phyloP scores from a whole-genome alignment of 2,888 invertebrate species.

The Rapana venosa region DNA sequence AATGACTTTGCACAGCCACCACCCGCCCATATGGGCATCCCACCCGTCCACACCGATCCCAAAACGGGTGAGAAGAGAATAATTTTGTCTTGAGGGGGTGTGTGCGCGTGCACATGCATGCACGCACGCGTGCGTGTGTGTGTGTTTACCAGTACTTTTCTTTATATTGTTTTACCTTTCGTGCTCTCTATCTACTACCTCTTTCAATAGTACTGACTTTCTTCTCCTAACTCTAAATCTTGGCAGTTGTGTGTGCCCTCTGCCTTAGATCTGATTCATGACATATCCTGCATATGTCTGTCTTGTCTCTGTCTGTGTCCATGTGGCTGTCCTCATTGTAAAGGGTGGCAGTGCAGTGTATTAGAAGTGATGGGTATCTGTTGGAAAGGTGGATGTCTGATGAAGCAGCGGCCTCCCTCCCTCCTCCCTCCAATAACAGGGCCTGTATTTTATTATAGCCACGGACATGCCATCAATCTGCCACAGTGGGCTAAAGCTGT shows the following conservation, averaged over 20 bases:
- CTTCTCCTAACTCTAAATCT: too few species aligned
- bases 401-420: background rate
- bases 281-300: too few species aligned
- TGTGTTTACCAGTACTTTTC: too few species aligned
- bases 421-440: background rate
- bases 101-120: too few species aligned
- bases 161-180: too few species aligned
- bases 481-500: background rate
- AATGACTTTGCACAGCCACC: constrained; percentile 93
- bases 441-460: background rate
- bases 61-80: constrained; percentile 81
- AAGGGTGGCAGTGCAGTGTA: background rate
- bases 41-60: constrained; percentile 92
- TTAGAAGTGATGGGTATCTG: background rate
- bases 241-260: too few species aligned
- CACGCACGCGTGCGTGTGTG: too few species aligned
- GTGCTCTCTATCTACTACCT: too few species aligned
- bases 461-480: background rate
- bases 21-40: constrained; percentile 98
- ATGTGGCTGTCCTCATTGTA: background rate
- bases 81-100: too few species aligned
- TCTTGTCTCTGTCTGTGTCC: background rate
- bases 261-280: too few species aligned
- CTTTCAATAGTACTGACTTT: too few species aligned
- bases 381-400: background rate